Percentiles rank a stretch among this genome's conserved stretches.
Evolutionary conservation across 2,797 vertebrate genomes (phyloP).

Genomic region (Betta splendens): DNA sequence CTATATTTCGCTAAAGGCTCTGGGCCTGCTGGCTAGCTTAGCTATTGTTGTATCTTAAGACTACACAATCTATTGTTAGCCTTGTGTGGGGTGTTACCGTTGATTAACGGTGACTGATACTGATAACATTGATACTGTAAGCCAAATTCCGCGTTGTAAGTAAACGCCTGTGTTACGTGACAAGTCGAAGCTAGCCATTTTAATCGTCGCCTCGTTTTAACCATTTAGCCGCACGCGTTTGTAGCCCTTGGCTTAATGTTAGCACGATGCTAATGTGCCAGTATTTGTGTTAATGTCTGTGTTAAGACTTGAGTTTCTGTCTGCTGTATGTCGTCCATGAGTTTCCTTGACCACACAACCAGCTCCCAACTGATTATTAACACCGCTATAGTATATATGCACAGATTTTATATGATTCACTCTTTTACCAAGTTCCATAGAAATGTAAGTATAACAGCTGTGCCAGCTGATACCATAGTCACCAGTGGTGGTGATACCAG

Average conservation of each 20-base stretch:
- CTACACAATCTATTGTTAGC: slow-evolving; percentile 61
- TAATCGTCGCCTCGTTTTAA: not conserved
- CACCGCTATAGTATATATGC: slow-evolving; percentile 99
- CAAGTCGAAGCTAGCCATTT: accelerated
- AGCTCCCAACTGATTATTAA: slow-evolving; percentile 99
- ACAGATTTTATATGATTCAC: slow-evolving; percentile 99
- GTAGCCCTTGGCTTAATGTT: slow-evolving; percentile 2
- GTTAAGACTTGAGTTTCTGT: not conserved
- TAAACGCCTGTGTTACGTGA: accelerated
- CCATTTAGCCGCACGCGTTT: slow-evolving; percentile 24
- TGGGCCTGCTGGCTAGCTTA: slow-evolving; percentile 45
- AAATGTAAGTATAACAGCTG: slow-evolving; percentile 88
- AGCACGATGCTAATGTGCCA: slow-evolving; percentile 18
- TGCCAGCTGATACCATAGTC: not conserved
- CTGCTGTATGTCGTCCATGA: not conserved
- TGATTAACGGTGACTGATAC: not conserved
- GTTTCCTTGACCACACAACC: slow-evolving; percentile 55
- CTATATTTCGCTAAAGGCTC: accelerated
- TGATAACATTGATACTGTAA: accelerated
- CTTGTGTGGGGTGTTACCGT: not conserved
- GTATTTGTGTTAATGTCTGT: not conserved
- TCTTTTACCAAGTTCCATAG: slow-evolving; percentile 97
- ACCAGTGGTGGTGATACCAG: not conserved
- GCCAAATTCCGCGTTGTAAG: accelerated
- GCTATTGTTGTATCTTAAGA: slow-evolving; percentile 55